Evolutionary conservation across 2,113 vertebrate species (phyloP).

Genomic region (Amblyopsis rosae): DNA sequence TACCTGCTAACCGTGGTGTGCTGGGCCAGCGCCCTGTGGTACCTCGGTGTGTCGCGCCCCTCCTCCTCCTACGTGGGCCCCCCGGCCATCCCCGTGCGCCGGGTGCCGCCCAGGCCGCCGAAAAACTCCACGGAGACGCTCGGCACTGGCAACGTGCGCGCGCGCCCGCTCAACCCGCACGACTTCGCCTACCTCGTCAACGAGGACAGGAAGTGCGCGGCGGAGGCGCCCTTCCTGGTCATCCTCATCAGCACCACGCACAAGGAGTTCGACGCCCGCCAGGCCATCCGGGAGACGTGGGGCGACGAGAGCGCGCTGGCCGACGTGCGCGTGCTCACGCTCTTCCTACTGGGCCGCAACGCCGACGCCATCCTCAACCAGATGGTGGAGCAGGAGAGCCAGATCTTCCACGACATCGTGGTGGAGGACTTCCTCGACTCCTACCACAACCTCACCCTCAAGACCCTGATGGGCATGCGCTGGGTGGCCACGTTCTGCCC

Average conservation of each 20-base stretch:
- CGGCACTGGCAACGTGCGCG: conserved; percentile 93
- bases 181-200: conserved; percentile 94
- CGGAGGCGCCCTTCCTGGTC: conserved; percentile 86
- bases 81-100: conserved; percentile 79
- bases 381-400: conserved; percentile 99
- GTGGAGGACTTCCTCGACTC: conserved; percentile 97
- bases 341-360: conserved; percentile 93
- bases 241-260: conserved; percentile 98
- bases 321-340: conserved; percentile 87
- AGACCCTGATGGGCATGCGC: conserved; percentile 97
- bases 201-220: conserved; percentile 91
- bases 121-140: conserved; percentile 83
- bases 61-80: conserved; percentile 88
- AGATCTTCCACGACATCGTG: conserved; percentile 96
- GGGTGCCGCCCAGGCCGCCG: conserved; percentile 64
- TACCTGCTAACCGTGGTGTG: conserved; percentile 96
- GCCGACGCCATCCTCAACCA: conserved; percentile 90
- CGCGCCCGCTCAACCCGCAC: conserved; percentile 94
- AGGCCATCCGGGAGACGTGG: conserved; percentile 97
- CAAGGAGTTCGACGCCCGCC: conserved; percentile 97
- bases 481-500: conserved; percentile 95
- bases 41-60: conserved; percentile 90
- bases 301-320: conserved; percentile 92
- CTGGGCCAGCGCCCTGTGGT: conserved; percentile 99
- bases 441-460: conserved; percentile 96